A percentile compares a stretch with the other conserved stretches of the same genome.
phyloP scores from a whole-genome alignment of 2,888 invertebrate species.

The Schrankia costaestrigalis region DNA sequence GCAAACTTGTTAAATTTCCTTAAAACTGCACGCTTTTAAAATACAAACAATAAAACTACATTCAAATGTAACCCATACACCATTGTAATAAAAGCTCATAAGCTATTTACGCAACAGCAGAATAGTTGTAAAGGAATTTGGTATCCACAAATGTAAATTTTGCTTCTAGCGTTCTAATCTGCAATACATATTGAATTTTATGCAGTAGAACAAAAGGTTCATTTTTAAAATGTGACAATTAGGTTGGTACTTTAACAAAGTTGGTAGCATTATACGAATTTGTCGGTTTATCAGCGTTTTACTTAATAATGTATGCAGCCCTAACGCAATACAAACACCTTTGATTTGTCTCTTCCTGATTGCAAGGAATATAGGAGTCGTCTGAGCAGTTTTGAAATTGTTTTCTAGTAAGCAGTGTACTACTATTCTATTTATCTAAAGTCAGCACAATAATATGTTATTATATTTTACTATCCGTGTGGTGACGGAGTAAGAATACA shows the following conservation, averaged over 20 bases:
- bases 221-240: neutral
- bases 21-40: conserved; percentile 6
- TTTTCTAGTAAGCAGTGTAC: too few relatives aligned
- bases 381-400: conserved; percentile 8
- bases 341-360: conserved; percentile 52
- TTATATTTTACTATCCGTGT: too few relatives aligned
- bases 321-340: conserved; percentile 53
- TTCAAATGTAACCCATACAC: conserved; percentile 20
- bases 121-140: conserved; percentile 18
- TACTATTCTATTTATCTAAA: too few relatives aligned
- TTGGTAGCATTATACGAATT: conserved; percentile 32
- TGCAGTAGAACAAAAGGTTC: conserved; percentile 5
- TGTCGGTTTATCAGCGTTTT: conserved; percentile 45
- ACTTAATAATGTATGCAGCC: conserved; percentile 60
- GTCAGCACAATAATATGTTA: too few relatives aligned
- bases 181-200: conserved; percentile 8
- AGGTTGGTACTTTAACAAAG: conserved; percentile 1
- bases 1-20: conserved; percentile 43
- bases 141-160: conserved; percentile 14
- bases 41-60: conserved; percentile 2
- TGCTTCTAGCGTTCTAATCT: neutral
- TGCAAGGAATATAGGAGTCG: conserved; percentile 20
- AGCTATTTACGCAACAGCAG: conserved; percentile 15
- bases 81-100: conserved; percentile 7
- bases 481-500: too few relatives aligned